Evolutionary conservation across 1,140 invertebrate genomes (phyloP).

Genomic region (Agrypnia vestita): DNA sequence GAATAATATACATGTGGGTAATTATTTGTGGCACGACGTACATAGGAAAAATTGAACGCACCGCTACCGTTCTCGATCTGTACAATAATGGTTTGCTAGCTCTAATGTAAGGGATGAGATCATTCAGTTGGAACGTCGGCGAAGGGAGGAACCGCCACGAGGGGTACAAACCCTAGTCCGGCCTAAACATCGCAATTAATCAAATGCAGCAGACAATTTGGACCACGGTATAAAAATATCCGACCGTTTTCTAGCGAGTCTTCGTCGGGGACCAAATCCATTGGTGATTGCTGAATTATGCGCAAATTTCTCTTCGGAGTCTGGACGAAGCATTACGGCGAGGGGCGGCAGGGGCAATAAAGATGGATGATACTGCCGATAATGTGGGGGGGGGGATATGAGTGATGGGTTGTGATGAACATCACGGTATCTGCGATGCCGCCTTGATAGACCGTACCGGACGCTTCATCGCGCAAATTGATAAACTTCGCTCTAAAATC

Average conservation of each 20-base stretch:
- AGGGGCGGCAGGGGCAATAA: conserved; percentile 27
- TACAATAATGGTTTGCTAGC: conserved; percentile 40
- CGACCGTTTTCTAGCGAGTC: background rate
- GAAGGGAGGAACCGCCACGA: conserved; percentile 22
- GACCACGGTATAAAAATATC: background rate
- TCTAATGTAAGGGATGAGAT: conserved; percentile 44
- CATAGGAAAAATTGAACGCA: background rate
- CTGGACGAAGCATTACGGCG: conserved; percentile 20
- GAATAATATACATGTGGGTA: no score
- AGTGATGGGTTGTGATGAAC: conserved; percentile 41
- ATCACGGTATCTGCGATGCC: conserved; percentile 39
- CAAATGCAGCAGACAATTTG: background rate
- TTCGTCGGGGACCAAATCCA: background rate
- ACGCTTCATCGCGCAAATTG: conserved; percentile 32
- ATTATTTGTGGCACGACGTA: no score
- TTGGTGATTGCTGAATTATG: background rate
- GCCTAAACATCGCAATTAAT: conserved; percentile 4
- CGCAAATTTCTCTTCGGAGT: background rate
- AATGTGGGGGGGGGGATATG: conserved; percentile 34
- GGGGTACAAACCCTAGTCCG: conserved; percentile 15
- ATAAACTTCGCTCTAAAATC: conserved; percentile 22
- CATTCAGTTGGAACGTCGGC: conserved; percentile 39
- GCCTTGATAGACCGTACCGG: conserved; percentile 21
- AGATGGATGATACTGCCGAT: conserved; percentile 44
- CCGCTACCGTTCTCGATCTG: conserved; percentile 13